Evolutionary conservation across 2,797 vertebrate genomes (phyloP), one percentile per base, ranked within the genome.

Genomic region (Pseudochaenichthys georgianus): DNA sequence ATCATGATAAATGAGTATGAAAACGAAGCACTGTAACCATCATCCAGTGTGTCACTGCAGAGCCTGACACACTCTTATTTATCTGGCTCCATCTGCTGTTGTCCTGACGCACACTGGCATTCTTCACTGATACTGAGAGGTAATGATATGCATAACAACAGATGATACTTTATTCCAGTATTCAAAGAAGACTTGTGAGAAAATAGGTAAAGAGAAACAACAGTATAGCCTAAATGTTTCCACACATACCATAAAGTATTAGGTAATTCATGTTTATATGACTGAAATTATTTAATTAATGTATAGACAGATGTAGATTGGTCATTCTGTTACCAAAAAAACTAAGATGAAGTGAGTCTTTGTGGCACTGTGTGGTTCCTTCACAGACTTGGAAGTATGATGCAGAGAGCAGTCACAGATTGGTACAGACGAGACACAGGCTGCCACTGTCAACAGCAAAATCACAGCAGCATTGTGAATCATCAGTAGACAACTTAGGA

Each of bases 61-160:
- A 54, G 17, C n/a, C 16, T 42, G 2, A 34, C 28, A 6, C 34
- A 16, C 42, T 61, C 15, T 11, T 47, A 17, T 59, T 70, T 13
- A 48, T 79, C 52, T 82, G 75, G 86, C 86, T 69, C 87, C 91
- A 90, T 75, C 89, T 89, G 83, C 84, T 88, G 89, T 91, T 77
- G 61, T 73, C 21, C 73, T 9, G 10, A 54, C 63, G 74, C n/a
- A 82, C 60, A 28, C 31, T 52, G 50, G 16, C 21, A 41, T 12
- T 67, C 9, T 31, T 34, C 3, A 62, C 64, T 63, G 13, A 9
- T 16, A 17, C 19, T 23, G 31, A 17, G 9, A 41, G 15, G 19
- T 48, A 2, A 21, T 10, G 16, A 41, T n/a, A 54, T 5, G n/a
- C 16, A 34, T 42, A 13, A 34, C 2, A 46, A 17, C 12, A 12